These are phyloP conservation scores for Apamea crenata DNA, from an alignment of 2,888 invertebrate genomes.

Conservation along the genomic window DNA sequence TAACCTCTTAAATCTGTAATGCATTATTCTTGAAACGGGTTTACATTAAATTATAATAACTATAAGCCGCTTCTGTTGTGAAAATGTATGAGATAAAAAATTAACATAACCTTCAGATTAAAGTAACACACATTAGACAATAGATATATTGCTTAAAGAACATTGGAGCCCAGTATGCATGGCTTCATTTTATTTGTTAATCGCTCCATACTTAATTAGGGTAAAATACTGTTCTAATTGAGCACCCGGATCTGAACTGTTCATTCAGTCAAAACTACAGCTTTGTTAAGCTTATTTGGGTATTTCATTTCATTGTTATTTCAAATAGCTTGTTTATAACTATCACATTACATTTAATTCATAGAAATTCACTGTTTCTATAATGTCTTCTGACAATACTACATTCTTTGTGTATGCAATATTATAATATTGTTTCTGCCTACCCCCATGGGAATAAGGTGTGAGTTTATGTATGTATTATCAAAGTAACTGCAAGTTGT, in stretches of 20 bases:
- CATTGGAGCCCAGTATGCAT: too few species aligned
- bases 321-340: neutral
- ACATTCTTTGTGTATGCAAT: neutral
- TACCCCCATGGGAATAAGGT: neutral
- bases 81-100: neutral
- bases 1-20: neutral
- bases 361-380: neutral
- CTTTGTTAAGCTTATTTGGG: neutral
- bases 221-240: neutral
- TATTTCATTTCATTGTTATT: neutral
- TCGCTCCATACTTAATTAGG: neutral
- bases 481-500: neutral
- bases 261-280: neutral
- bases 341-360: too few species aligned
- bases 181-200: neutral
- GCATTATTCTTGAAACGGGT: neutral
- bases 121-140: too few species aligned
- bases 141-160: too few species aligned
- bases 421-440: neutral
- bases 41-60: neutral
- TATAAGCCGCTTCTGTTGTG: neutral
- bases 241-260: neutral
- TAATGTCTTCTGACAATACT: neutral
- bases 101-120: neutral
- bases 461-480: neutral